phyloP scores from a whole-genome alignment of 30 jellyfish, hydroid and myxozoan genomes.

The Rhopilema esculentum region DNA sequence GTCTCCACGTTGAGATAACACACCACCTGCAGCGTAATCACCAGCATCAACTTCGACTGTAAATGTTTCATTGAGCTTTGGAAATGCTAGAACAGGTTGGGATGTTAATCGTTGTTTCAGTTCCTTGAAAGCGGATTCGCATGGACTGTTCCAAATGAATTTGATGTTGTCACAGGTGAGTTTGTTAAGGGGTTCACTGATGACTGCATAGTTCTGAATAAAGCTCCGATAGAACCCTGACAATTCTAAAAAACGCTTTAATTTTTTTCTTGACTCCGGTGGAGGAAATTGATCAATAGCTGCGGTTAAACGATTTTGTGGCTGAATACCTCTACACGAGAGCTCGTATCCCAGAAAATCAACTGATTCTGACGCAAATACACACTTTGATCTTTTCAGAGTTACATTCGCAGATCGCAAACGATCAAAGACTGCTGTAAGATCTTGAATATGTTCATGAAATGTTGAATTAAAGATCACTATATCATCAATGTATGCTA shows the following conservation, averaged over 20 bases:
- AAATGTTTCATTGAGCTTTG: constrained; percentile 50
- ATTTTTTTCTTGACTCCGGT: constrained; percentile 55
- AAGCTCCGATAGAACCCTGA: constrained; percentile 56
- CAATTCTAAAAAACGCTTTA: constrained; percentile 21
- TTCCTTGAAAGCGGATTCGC: constrained; percentile 42
- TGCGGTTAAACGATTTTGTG: constrained; percentile 61
- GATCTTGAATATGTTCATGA: constrained; percentile 62
- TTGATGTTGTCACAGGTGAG: constrained; percentile 50
- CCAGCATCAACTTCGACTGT: constrained; percentile 51
- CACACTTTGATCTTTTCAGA: constrained; percentile 54
- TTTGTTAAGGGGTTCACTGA: constrained; percentile 46
- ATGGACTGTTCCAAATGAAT: constrained; percentile 46
- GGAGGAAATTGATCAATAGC: constrained; percentile 27
- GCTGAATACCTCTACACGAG: constrained; percentile 53
- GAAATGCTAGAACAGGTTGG: constrained; percentile 47
- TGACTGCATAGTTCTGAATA: constrained; percentile 37
- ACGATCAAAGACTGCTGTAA: constrained; percentile 40
- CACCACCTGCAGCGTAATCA: constrained; percentile 57
- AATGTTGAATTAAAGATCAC: constrained; percentile 33
- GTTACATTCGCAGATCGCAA: constrained; percentile 36
- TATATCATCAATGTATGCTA: constrained; percentile 64
- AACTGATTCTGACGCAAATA: constrained; percentile 42
- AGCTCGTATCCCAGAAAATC: constrained; percentile 64
- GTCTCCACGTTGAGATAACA: constrained; percentile 34
- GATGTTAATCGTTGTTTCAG: constrained; percentile 46